Evolutionary conservation across 2,113 vertebrate species (phyloP).

Genomic region (Herpailurus yagouaroundi): DNA sequence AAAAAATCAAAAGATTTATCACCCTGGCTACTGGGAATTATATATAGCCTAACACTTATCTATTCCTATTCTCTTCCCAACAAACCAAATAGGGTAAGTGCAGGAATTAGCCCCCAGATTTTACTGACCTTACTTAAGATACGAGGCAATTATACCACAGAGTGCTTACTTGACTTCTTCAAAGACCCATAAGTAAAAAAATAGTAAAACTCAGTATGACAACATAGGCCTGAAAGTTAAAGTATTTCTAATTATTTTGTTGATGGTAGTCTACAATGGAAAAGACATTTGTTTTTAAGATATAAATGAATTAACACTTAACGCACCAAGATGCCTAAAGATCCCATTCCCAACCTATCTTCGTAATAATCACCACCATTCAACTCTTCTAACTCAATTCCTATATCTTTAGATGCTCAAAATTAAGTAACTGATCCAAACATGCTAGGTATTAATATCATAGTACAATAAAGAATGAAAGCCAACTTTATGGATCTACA

Average conservation of each 20-base stretch:
- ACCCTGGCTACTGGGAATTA: neutral
- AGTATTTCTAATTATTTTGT: slow-evolving; percentile 32
- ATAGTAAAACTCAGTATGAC: slow-evolving; percentile 8
- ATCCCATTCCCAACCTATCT: neutral
- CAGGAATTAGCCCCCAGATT: neutral
- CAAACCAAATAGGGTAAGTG: neutral
- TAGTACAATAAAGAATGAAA: slow-evolving; percentile 11
- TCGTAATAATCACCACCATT: neutral
- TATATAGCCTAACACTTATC: neutral
- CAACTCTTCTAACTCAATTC: neutral
- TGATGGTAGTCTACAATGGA: neutral
- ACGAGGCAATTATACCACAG: neutral
- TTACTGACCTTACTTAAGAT: slow-evolving; percentile 1
- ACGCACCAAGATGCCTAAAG: neutral
- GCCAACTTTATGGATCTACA: neutral
- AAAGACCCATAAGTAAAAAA: neutral
- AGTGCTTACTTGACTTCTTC: neutral
- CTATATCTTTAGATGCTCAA: neutral
- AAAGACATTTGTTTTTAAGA: slow-evolving; percentile 14
- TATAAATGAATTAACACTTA: slow-evolving; percentile 35
- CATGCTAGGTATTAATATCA: neutral
- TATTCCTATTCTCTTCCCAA: neutral
- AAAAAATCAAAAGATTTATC: neutral
- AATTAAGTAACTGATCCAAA: slow-evolving; percentile 36
- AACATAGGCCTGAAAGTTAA: neutral